A percentile compares a stretch with the other conserved stretches of the same genome.
phyloP scores from a whole-genome alignment of 2,888 invertebrate species.

The Myopa testacea region DNA sequence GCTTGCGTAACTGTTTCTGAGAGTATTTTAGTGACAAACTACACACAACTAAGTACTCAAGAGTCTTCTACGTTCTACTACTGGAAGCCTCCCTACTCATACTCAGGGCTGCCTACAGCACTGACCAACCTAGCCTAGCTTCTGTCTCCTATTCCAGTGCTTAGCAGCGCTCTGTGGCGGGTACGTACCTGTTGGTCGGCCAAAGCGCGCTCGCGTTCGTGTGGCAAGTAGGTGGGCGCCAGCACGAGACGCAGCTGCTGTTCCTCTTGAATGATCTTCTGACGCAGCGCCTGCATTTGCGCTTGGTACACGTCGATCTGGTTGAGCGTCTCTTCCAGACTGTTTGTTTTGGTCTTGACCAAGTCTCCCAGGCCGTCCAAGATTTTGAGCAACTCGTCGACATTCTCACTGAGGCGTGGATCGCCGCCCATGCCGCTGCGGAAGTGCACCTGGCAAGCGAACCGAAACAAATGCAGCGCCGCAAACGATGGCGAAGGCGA shows the following conservation, averaged over 20 bases:
- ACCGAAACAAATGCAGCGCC: not conserved
- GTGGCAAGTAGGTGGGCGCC: slow-evolving; percentile 85
- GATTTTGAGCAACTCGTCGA: slow-evolving; percentile 76
- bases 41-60: no score
- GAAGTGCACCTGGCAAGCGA: slow-evolving; percentile 82
- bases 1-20: no score
- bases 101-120: no score
- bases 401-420: slow-evolving; percentile 79
- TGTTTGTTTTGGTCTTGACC: slow-evolving; percentile 66
- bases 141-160: no score
- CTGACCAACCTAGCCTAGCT: no score
- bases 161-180: not conserved
- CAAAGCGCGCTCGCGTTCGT: slow-evolving; percentile 83
- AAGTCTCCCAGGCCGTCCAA: slow-evolving; percentile 72
- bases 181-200: slow-evolving; percentile 87
- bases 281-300: slow-evolving; percentile 86
- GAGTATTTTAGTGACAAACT: no score
- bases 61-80: not conserved
- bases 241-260: slow-evolving; percentile 86
- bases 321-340: slow-evolving; percentile 80
- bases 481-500: slow-evolving; percentile 10
- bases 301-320: slow-evolving; percentile 90
- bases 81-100: not conserved
- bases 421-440: slow-evolving; percentile 86
- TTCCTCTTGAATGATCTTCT: slow-evolving; percentile 87